Percentiles rank a stretch among this genome's conserved stretches.
Evolutionary conservation across 2,797 vertebrate genomes (phyloP).

Genomic region (Clarias pachynema): DNA sequence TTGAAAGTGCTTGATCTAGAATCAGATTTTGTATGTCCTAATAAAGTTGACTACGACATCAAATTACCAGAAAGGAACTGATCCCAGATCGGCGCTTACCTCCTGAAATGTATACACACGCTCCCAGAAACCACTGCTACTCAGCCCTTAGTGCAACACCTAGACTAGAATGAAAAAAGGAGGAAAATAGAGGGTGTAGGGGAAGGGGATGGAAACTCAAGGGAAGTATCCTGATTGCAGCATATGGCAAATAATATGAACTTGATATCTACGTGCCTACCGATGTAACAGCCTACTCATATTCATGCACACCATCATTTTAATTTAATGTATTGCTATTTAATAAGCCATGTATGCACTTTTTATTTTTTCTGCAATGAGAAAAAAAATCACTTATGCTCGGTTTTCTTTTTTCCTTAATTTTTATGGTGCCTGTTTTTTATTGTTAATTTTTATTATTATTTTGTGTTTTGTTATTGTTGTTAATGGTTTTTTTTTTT

Average conservation of each 20-base stretch:
- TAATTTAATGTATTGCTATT: constrained; percentile 92
- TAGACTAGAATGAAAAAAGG: constrained; percentile 39
- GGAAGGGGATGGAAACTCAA: constrained; percentile 8
- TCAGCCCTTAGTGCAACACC: constrained; percentile 59
- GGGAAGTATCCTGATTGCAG: constrained; percentile 75
- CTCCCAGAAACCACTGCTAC: constrained; percentile 45
- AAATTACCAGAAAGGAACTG: constrained; percentile 8
- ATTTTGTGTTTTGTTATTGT: constrained; percentile 52
- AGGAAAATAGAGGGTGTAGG: constrained; percentile 37
- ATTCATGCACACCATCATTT: constrained; percentile 77
- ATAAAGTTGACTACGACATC: background rate
- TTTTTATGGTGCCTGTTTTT: constrained; percentile 65
- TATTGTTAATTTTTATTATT: constrained; percentile 45
- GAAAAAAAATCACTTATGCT: constrained; percentile 64
- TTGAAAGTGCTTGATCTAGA: constrained; percentile 9
- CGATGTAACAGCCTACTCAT: constrained; percentile 87
- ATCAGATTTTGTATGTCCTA: constrained; percentile 7
- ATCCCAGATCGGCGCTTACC: background rate
- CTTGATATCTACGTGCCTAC: constrained; percentile 91
- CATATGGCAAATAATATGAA: constrained; percentile 67
- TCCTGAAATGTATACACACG: constrained; percentile 19
- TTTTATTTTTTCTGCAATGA: constrained; percentile 66
- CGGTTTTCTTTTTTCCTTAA: constrained; percentile 54
- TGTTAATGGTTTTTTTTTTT: constrained; percentile 55
- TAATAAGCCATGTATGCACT: constrained; percentile 87